Conservation (phyloP, 2,888 invertebrate genomes). For the Corythucha ciliata region DNA sequence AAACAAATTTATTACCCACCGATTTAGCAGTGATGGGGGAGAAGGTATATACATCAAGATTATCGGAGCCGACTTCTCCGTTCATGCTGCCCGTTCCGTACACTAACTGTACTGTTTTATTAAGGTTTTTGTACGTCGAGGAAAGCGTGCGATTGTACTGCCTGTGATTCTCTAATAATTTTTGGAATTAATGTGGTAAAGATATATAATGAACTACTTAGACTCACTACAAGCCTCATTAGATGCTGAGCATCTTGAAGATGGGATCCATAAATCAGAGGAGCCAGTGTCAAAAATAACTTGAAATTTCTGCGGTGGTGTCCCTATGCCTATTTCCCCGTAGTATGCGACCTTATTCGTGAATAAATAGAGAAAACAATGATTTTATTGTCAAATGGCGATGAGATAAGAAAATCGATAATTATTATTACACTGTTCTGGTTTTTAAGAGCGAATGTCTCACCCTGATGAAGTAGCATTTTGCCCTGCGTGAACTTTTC, state of each 20-base stretch:
- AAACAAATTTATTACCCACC: too few relatives aligned
- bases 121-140: conserved; percentile 73
- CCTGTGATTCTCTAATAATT: conserved; percentile 70
- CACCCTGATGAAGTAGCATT: too few relatives aligned
- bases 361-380: too few relatives aligned
- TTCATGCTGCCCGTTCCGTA: conserved; percentile 95
- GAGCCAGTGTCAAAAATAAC: conserved; percentile 24
- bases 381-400: too few relatives aligned
- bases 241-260: background rate
- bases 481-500: too few relatives aligned
- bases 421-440: too few relatives aligned
- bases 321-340: conserved; percentile 21
- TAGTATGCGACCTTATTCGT: conserved; percentile 22
- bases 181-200: too few relatives aligned
- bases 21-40: too few relatives aligned
- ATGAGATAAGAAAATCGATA: too few relatives aligned
- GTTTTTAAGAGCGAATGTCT: too few relatives aligned
- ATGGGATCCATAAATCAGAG: conserved; percentile 23
- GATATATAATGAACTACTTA: background rate
- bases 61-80: too few relatives aligned
- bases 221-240: conserved; percentile 17
- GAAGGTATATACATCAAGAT: too few relatives aligned
- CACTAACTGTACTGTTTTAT: conserved; percentile 81
- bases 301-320: conserved; percentile 20
- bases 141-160: conserved; percentile 89